Base-by-base conservation (phyloP, 2,888 invertebrate genomes). In the Cryptocephalus moraei region DNA sequence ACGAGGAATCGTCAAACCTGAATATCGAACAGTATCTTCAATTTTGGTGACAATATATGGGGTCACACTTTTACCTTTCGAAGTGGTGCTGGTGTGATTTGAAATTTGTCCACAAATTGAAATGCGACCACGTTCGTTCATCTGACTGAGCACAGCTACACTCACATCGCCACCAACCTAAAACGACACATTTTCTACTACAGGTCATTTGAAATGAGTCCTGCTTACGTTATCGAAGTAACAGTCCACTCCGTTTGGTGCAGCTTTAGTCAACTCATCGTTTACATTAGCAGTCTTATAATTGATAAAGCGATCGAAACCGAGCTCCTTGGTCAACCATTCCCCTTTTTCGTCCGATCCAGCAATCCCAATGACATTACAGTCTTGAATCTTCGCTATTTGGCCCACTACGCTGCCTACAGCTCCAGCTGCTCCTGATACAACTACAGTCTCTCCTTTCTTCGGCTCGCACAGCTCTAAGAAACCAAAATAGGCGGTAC, bases 331-430 rank as follows among this genome's bases (percentile, higher is more conserved):
- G 13, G 84, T 64, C 12, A 63, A 43, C 82, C 82, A 86, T 51
- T 76, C 69, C 53, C 81, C 80, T 71, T 87, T 87, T 13, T 78
- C 80, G 53, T 84, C 79, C 8, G 79, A 75, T 1, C 86, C 86
- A 10, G 84, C 79, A 56, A 83, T 78, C 4, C 85, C 86, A 53
- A 87, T 80, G 1, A 85, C 85, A 48, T 69, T 75, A 57, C 83
- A 80, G 9, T 80, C 82, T 66, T 81, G 74, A 43, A 81, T 75
- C 70, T 86, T 87, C 1, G 80, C 87, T 53, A 89, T 83, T 73
- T 88, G 88, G 2, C 87, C 87, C 32, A 86, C 87, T 43, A 82
- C 76, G 48, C 78, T 81, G 8, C 88, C 89, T 9, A 88, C 86
- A 33, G 86, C 87, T 12, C 88, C 88, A 33, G 84, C 87, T 11